These are phyloP conservation scores for Crossaster papposus DNA, from an alignment of 53 echinoderm and acorn worm species.

Conservation along the genomic window DNA sequence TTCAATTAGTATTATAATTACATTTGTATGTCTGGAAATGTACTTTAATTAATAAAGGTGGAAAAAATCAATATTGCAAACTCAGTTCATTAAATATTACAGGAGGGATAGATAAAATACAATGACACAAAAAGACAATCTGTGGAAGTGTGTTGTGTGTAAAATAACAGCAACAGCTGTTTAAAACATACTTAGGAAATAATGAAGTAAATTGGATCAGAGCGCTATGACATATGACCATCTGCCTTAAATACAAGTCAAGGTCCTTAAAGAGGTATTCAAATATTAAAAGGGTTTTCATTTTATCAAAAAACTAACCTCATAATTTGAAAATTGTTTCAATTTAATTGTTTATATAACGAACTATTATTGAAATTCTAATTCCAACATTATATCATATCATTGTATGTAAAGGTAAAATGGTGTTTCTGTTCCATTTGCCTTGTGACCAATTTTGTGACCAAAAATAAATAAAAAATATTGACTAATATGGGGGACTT, in stretches of 20 bases:
- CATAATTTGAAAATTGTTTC: not conserved
- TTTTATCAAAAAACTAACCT: not conserved
- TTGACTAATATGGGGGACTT: not conserved
- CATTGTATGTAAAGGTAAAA: too few relatives aligned
- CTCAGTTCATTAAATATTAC: not conserved
- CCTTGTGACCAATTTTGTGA: too few relatives aligned
- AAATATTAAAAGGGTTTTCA: not conserved
- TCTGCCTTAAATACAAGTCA: not conserved
- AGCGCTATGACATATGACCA: not conserved
- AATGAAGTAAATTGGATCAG: not conserved
- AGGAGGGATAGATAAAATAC: not conserved
- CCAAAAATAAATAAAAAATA: too few relatives aligned
- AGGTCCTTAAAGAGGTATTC: not conserved
- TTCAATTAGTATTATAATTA: not conserved
- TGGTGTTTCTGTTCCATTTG: too few relatives aligned
- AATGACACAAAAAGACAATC: not conserved
- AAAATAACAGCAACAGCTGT: constrained; percentile 8
- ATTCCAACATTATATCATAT: too few relatives aligned
- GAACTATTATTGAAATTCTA: not conserved
- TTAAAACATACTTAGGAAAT: not conserved
- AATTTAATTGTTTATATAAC: not conserved
- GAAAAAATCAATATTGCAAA: not conserved
- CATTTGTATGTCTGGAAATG: not conserved
- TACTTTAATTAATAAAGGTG: not conserved
- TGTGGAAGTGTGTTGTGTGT: not conserved